Percentiles rank a stretch among this genome's conserved stretches.
These are phyloP conservation scores for Drosophila borealis DNA, from an alignment of 2,888 invertebrate genomes.

Conservation along the genomic window DNA sequence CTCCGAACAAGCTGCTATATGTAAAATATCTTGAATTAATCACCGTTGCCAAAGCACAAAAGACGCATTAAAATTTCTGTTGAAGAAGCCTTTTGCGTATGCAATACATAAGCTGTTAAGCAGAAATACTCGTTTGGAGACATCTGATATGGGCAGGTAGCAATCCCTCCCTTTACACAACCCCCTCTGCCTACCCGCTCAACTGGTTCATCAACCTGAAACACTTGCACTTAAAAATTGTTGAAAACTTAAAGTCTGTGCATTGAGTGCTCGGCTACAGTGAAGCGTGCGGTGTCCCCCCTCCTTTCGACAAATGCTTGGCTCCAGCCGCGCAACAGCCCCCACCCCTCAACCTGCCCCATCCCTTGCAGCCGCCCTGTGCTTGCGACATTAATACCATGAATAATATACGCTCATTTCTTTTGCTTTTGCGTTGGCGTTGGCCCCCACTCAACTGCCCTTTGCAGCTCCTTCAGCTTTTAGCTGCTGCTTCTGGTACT, in stretches of 20 bases:
- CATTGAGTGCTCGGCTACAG: conserved; percentile 29
- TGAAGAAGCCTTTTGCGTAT: conserved; percentile 20
- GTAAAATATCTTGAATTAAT: conserved; percentile 2
- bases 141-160: conserved; percentile 20
- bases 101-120: conserved; percentile 18
- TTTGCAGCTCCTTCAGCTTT: background rate
- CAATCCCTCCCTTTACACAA: too few species aligned
- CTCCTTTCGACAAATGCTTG: conserved; percentile 11
- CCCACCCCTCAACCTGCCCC: background rate
- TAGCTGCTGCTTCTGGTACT: conserved; percentile 7
- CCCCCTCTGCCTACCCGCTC: background rate
- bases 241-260: conserved; percentile 54
- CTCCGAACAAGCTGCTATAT: background rate
- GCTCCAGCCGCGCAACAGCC: conserved; percentile 14
- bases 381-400: conserved; percentile 76
- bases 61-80: background rate
- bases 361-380: conserved; percentile 12
- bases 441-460: conserved; percentile 9
- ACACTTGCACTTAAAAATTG: conserved; percentile 60
- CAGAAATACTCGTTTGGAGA: conserved; percentile 7
- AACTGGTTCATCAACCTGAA: conserved; percentile 66
- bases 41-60: conserved; percentile 19
- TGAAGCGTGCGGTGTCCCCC: conserved; percentile 24
- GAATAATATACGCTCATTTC: conserved; percentile 80
- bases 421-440: conserved; percentile 64